These are phyloP conservation scores for Malacosoma neustria DNA, from an alignment of 2,888 invertebrate genomes.

Conservation along the genomic window DNA sequence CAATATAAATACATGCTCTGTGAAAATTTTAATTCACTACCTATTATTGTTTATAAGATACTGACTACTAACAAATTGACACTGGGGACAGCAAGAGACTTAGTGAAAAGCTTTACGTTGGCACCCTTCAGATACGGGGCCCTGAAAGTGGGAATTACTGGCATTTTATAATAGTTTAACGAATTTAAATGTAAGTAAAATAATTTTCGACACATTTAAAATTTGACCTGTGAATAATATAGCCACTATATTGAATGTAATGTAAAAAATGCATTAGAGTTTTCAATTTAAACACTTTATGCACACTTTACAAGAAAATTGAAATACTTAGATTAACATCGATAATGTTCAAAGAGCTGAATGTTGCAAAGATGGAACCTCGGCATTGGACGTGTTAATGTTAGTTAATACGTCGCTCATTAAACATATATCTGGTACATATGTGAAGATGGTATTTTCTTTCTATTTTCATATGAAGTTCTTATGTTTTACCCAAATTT, in stretches of 20 bases:
- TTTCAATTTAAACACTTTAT: neutral
- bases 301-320: neutral
- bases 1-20: no score
- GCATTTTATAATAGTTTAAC: no score
- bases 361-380: conserved; percentile 9
- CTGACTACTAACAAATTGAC: no score
- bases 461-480: neutral
- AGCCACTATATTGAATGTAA: conserved; percentile 4
- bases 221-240: conserved; percentile 1
- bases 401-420: neutral
- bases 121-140: no score
- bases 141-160: no score
- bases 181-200: neutral
- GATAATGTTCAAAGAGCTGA: conserved; percentile 6
- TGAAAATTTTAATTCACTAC: no score
- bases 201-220: conserved; percentile 6
- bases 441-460: neutral
- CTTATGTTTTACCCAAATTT: no score
- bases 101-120: no score
- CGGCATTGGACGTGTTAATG: conserved; percentile 2
- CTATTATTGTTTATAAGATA: no score
- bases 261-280: conserved; percentile 3
- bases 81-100: no score
- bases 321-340: neutral
- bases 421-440: neutral